These are phyloP conservation scores for Listrodromus nycthemerus DNA, from an alignment of 2,888 invertebrate genomes.

Conservation along the genomic window DNA sequence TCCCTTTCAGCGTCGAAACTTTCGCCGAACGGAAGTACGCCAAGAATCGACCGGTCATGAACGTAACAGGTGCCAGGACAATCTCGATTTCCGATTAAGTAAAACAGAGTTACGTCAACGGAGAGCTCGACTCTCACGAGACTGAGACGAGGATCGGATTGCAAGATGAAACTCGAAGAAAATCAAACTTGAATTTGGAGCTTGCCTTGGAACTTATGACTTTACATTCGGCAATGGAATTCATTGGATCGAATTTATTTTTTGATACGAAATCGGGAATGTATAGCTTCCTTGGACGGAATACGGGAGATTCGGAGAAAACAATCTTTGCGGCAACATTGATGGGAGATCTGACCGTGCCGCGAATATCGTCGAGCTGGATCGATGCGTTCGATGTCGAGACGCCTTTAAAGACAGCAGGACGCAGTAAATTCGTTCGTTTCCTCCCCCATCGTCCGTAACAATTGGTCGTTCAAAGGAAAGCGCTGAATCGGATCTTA, in stretches of 20 bases:
- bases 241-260: not conserved
- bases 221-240: too few relatives aligned
- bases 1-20: slow-evolving; percentile 51
- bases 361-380: not conserved
- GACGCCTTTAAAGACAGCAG: slow-evolving; percentile 63
- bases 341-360: not conserved
- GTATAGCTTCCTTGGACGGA: not conserved
- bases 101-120: not conserved
- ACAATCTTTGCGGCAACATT: not conserved
- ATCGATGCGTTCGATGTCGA: slow-evolving; percentile 34
- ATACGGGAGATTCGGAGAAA: not conserved
- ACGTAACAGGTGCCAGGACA: slow-evolving; percentile 3
- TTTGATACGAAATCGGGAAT: not conserved
- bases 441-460: slow-evolving; percentile 67
- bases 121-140: not conserved
- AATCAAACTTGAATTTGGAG: too few relatives aligned
- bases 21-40: slow-evolving; percentile 57
- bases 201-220: not conserved
- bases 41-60: not conserved
- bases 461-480: slow-evolving; percentile 75
- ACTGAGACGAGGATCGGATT: not conserved
- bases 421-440: slow-evolving; percentile 73
- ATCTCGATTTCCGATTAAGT: not conserved
- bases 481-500: slow-evolving; percentile 75
- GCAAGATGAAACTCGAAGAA: too few relatives aligned